Percentiles rank a stretch among this genome's conserved stretches.
These are phyloP conservation scores for Quiscalus mexicanus DNA, from an alignment of 2,113 vertebrate genomes.

Conservation along the genomic window DNA sequence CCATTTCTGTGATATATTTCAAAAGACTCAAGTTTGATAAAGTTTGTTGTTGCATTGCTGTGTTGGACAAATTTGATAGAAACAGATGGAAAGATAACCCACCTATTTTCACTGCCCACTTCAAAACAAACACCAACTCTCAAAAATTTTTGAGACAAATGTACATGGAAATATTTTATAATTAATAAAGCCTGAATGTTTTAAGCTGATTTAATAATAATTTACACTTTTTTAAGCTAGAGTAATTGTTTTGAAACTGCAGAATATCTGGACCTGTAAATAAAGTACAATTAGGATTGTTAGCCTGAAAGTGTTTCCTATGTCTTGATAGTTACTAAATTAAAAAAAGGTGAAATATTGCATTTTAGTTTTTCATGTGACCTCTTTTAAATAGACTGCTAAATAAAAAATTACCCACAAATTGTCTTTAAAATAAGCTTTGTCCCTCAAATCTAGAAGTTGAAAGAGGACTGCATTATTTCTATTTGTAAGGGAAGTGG, in stretches of 20 bases:
- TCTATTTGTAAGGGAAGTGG: background rate
- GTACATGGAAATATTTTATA: background rate
- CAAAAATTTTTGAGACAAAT: background rate
- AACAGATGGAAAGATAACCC: background rate
- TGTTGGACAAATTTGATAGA: background rate
- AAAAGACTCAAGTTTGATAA: background rate
- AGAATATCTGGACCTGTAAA: background rate
- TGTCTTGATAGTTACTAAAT: background rate
- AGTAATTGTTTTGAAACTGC: background rate
- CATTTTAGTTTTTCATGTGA: background rate
- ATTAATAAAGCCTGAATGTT: rapidly evolving
- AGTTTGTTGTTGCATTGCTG: background rate
- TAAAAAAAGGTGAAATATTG: background rate
- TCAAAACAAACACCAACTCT: background rate
- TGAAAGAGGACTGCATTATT: background rate
- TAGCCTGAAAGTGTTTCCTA: background rate
- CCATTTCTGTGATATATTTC: background rate
- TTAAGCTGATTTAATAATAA: background rate
- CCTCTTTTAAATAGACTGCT: background rate
- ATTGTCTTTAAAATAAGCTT: background rate
- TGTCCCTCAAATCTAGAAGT: background rate
- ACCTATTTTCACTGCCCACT: background rate
- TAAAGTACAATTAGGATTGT: background rate
- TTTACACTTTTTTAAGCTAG: background rate
- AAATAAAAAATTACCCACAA: background rate